phyloP scores from a whole-genome alignment of 2,888 invertebrate genomes.

The Steinernema carpocapsae region DNA sequence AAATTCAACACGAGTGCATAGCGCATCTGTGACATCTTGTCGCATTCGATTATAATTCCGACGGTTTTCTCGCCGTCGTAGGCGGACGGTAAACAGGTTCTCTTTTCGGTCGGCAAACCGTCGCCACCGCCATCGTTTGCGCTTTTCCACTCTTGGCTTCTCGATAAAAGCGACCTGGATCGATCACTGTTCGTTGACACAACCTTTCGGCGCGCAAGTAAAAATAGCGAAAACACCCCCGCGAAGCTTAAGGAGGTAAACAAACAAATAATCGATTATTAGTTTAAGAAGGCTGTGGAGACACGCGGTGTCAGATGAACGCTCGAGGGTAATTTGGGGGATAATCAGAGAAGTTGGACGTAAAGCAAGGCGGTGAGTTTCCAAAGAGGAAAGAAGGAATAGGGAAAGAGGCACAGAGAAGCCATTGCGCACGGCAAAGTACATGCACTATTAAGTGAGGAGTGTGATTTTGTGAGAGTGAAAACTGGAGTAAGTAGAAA shows the following conservation, averaged over 20 bases:
- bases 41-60: slow-evolving; percentile 33
- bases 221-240: background rate
- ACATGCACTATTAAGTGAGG: background rate
- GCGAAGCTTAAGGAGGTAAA: background rate
- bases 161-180: background rate
- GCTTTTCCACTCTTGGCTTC: no score
- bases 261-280: slow-evolving; percentile 15
- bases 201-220: slow-evolving; percentile 1
- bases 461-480: no score
- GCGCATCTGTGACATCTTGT: slow-evolving; percentile 19
- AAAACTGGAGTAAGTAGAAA: no score
- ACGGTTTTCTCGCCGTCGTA: slow-evolving; percentile 8
- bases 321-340: no score
- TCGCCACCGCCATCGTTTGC: background rate
- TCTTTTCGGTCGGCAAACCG: slow-evolving; percentile 15
- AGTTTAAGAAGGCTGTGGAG: no score
- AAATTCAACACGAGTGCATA: no score
- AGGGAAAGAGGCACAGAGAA: background rate
- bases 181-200: slow-evolving; percentile 31
- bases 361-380: background rate
- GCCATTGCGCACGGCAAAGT: background rate
- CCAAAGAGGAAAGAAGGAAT: background rate
- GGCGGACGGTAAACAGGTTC: slow-evolving; percentile 28
- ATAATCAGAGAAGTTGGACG: no score
- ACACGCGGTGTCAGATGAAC: no score